Percentiles rank a stretch among this genome's conserved stretches.
These are phyloP conservation scores for Dallia pectoralis DNA, from an alignment of 2,797 vertebrate species.

Conservation along the genomic window DNA sequence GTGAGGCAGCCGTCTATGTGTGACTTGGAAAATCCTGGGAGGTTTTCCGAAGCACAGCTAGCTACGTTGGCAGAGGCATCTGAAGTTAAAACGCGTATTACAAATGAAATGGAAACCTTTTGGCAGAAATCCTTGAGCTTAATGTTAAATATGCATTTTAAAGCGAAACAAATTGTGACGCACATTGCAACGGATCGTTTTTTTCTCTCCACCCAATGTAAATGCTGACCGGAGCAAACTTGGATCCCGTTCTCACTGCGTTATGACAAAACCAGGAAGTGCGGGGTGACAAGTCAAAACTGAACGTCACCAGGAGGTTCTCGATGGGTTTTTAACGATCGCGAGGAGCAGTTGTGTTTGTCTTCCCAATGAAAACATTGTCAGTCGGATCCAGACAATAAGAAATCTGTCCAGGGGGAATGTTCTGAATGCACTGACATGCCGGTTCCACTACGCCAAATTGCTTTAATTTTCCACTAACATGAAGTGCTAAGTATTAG, in stretches of 20 bases:
- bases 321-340: slow-evolving; percentile 66
- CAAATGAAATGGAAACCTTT: too few relatives aligned
- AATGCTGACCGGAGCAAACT: slow-evolving; percentile 40
- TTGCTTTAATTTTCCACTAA: slow-evolving; percentile 30
- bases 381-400: slow-evolving; percentile 40
- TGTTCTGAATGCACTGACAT: background rate
- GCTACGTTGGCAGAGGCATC: too few relatives aligned
- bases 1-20: background rate
- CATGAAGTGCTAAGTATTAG: slow-evolving; percentile 4
- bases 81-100: too few relatives aligned
- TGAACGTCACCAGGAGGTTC: slow-evolving; percentile 40
- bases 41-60: too few relatives aligned
- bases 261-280: slow-evolving; percentile 55
- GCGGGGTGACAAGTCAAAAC: slow-evolving; percentile 56
- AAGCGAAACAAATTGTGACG: slow-evolving; percentile 35
- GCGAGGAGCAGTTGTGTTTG: slow-evolving; percentile 54
- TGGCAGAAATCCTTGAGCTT: slow-evolving; percentile 14
- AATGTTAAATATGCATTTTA: background rate
- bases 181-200: slow-evolving; percentile 48
- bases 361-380: slow-evolving; percentile 60
- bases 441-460: background rate
- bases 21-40: background rate
- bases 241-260: slow-evolving; percentile 50
- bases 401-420: slow-evolving; percentile 30
- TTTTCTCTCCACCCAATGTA: slow-evolving; percentile 53